Percentiles rank a stretch among this genome's conserved stretches.
These are phyloP conservation scores for Macrosteles quadrilineatus DNA, from an alignment of 1,140 invertebrate species.

Conservation along the genomic window DNA sequence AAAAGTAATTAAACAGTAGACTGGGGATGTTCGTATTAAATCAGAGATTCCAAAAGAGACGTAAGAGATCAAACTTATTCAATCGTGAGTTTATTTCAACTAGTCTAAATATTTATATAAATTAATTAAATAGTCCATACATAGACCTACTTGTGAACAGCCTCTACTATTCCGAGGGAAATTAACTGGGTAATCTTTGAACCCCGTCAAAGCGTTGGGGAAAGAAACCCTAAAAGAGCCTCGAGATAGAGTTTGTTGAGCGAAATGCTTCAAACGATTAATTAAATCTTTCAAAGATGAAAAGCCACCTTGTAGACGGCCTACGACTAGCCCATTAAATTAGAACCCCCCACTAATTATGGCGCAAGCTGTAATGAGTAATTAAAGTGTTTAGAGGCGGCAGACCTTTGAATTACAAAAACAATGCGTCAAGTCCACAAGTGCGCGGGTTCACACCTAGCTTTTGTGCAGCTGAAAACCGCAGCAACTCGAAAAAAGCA, in stretches of 20 bases:
- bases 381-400: not conserved
- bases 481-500: not conserved
- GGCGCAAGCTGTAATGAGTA: not conserved
- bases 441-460: not conserved
- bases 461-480: not conserved
- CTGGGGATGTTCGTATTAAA: too few species aligned
- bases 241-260: not conserved
- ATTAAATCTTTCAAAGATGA: slow-evolving; percentile 17
- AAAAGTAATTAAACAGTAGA: too few species aligned
- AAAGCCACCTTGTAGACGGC: not conserved
- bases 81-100: too few species aligned
- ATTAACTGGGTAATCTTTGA: too few species aligned
- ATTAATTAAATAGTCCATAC: too few species aligned
- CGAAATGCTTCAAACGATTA: not conserved
- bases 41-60: too few species aligned
- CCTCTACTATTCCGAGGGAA: too few species aligned
- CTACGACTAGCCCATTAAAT: slow-evolving; percentile 13
- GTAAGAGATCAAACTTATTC: too few species aligned
- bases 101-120: too few species aligned
- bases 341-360: not conserved
- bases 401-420: not conserved
- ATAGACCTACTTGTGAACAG: too few species aligned
- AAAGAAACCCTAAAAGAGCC: not conserved
- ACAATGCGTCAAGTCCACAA: not conserved
- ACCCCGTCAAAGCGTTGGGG: too few species aligned